These are phyloP conservation scores for Ascidia mentula DNA, from an alignment of 23 tunicate species.

Conservation along the genomic window DNA sequence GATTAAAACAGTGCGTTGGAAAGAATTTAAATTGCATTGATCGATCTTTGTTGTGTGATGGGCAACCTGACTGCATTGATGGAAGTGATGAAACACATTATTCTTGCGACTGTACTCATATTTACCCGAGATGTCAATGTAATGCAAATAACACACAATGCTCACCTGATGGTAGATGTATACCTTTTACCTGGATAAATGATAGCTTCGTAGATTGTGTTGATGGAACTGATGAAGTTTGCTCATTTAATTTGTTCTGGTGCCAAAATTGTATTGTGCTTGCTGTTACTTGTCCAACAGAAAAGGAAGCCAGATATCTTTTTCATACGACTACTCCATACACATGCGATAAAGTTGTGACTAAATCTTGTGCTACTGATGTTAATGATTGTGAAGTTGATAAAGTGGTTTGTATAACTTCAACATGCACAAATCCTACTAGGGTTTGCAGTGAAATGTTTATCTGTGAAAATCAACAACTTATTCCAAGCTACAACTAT, in stretches of 20 bases:
- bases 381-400: background rate
- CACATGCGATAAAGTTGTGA: background rate
- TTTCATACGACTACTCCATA: background rate
- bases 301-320: background rate
- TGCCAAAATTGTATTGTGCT: background rate
- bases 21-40: background rate
- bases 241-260: background rate
- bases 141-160: background rate
- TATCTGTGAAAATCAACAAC: too few relatives aligned
- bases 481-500: too few relatives aligned
- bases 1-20: background rate
- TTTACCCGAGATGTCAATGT: background rate
- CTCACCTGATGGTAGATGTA: background rate
- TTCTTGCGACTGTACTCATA: background rate
- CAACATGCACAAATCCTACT: background rate
- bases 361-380: background rate
- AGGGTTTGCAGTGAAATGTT: too few relatives aligned
- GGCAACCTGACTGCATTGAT: constrained; percentile 1
- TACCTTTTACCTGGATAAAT: background rate
- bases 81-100: constrained; percentile 17
- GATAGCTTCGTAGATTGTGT: constrained; percentile 2
- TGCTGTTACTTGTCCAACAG: background rate
- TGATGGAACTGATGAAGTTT: constrained; percentile 22
- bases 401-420: background rate
- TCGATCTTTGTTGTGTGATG: constrained; percentile 2